Evolutionary conservation across 2,888 invertebrate genomes (phyloP).

Genomic region (Andrena dorsata): DNA sequence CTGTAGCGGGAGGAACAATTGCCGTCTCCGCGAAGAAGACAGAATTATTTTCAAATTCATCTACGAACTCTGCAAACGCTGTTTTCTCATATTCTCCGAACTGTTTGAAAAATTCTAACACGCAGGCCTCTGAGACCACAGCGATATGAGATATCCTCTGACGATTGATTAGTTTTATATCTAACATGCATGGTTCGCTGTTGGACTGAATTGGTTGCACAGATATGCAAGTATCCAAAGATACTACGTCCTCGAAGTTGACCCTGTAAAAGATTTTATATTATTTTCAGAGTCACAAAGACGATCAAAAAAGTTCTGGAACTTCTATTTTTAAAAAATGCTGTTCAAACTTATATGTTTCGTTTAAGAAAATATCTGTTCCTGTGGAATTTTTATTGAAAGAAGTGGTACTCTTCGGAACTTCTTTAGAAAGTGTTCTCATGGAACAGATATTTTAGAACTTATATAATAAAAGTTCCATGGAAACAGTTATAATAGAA

Average conservation of each 20-base stretch:
- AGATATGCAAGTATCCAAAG: slow-evolving; percentile 80
- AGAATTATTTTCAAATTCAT: slow-evolving; percentile 82
- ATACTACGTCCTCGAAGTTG: slow-evolving; percentile 81
- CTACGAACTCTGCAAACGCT: slow-evolving; percentile 81
- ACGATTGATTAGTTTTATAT: slow-evolving; percentile 78
- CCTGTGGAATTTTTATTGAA: no score
- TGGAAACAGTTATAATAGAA: no score
- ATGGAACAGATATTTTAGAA: no score
- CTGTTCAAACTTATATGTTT: no score
- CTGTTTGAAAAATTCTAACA: slow-evolving; percentile 85
- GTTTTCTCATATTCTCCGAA: slow-evolving; percentile 84
- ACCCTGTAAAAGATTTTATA: slow-evolving; percentile 73
- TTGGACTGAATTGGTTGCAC: slow-evolving; percentile 72
- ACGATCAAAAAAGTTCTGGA: no score
- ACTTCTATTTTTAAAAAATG: no score
- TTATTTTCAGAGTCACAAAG: slow-evolving; percentile 7
- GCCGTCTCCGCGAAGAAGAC: slow-evolving; percentile 80
- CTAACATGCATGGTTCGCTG: slow-evolving; percentile 76
- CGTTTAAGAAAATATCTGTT: no score
- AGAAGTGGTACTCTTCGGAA: no score
- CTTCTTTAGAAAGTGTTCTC: no score
- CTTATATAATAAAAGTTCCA: no score
- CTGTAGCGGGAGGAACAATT: slow-evolving; percentile 78
- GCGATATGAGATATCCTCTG: slow-evolving; percentile 81
- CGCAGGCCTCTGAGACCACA: slow-evolving; percentile 84